Evolutionary conservation across 2,888 invertebrate species (phyloP).

Genomic region (Parelbella ahira): DNA sequence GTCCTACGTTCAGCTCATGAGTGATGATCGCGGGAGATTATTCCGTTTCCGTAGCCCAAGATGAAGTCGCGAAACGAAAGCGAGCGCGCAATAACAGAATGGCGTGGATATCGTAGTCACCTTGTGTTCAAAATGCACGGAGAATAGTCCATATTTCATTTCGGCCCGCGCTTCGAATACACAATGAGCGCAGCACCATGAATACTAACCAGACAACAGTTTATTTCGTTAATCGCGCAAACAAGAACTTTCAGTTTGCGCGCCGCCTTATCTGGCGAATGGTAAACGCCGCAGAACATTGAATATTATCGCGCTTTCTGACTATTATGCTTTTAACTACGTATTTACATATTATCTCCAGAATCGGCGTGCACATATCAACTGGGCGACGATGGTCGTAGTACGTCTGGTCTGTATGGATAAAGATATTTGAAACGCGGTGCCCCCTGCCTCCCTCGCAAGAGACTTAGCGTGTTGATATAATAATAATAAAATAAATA

Average conservation of each 20-base stretch:
- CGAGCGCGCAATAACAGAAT: conserved; percentile 36
- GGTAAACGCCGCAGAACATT: no score
- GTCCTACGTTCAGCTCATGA: conserved; percentile 5
- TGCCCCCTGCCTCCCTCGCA: no score
- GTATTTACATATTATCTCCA: no score
- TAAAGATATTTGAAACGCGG: no score
- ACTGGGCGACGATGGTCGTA: no score
- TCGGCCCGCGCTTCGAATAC: conserved; percentile 66
- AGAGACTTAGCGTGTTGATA: no score
- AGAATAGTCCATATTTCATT: conserved; percentile 78
- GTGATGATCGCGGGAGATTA: conserved; percentile 12
- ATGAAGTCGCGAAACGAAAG: conserved; percentile 22
- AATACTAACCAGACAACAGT: conserved; percentile 76
- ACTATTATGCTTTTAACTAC: no score
- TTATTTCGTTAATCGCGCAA: conserved; percentile 77
- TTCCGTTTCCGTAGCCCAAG: conserved; percentile 1
- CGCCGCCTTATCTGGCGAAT: conserved; percentile 46
- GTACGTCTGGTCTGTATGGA: no score
- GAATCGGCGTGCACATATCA: no score
- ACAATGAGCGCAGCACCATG: conserved; percentile 68
- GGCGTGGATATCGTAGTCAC: conserved; percentile 54
- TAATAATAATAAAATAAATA: no score
- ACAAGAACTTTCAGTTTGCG: conserved; percentile 69
- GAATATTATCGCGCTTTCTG: no score
- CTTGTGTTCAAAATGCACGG: conserved; percentile 68